Percentiles rank a stretch among this genome's conserved stretches.
These are phyloP conservation scores for Ophonus ardosiacus DNA, from an alignment of 2,888 invertebrate genomes.

Conservation along the genomic window DNA sequence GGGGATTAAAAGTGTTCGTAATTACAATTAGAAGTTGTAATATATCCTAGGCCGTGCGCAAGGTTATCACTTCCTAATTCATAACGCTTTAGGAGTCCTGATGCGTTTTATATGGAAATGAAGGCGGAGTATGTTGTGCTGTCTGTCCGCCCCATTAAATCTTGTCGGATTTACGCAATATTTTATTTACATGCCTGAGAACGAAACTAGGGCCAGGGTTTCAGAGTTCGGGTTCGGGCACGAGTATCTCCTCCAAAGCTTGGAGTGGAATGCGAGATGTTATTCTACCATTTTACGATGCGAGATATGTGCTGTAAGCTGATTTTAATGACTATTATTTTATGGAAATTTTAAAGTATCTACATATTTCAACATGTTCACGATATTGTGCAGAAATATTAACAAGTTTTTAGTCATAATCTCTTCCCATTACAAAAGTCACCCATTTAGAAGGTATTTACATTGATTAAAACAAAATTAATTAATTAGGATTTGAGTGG, in stretches of 20 bases:
- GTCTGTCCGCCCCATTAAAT: conserved; percentile 55
- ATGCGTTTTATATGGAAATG: conserved; percentile 57
- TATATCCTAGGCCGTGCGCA: conserved; percentile 6
- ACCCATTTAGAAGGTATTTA: background rate
- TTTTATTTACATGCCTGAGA: conserved; percentile 53
- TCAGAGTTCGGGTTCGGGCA: background rate
- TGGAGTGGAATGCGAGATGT: background rate
- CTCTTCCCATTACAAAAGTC: background rate
- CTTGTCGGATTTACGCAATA: conserved; percentile 59
- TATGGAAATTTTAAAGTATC: conserved; percentile 31
- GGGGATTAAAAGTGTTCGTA: background rate
- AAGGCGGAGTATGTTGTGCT: conserved; percentile 28
- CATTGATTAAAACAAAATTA: background rate
- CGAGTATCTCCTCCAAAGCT: no score
- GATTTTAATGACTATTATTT: conserved; percentile 46
- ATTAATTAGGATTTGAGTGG: background rate
- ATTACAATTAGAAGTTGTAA: conserved; percentile 13
- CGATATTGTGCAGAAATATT: background rate
- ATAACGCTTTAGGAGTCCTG: conserved; percentile 40
- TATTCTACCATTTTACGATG: background rate
- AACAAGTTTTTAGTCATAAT: background rate
- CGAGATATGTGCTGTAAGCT: conserved; percentile 39
- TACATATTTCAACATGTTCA: background rate
- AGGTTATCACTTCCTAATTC: conserved; percentile 57
- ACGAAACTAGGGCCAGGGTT: background rate